Conservation (phyloP, 1,140 invertebrate genomes). For the Thereuonema tuberculata region DNA sequence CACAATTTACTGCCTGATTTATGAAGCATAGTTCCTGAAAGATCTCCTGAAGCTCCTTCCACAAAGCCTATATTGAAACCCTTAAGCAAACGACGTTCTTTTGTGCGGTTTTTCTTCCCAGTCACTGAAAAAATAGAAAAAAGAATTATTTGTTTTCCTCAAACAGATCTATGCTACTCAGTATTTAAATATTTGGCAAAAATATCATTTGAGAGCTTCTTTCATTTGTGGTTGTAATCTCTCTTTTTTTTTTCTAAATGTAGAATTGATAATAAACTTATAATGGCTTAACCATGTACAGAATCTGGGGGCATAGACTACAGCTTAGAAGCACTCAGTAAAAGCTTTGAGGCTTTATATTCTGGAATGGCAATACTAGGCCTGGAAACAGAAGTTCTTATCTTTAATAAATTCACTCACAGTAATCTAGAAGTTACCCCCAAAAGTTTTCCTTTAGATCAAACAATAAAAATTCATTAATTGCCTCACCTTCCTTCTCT, state of each 20-base stretch:
- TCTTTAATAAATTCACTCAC: neutral
- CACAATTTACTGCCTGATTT: slow-evolving; percentile 5
- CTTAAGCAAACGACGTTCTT: slow-evolving; percentile 69
- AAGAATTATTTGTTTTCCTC: no score
- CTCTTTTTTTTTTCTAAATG: neutral
- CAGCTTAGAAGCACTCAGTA: no score
- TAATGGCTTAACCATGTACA: no score
- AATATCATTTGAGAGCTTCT: neutral
- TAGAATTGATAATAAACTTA: neutral
- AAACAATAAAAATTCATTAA: neutral
- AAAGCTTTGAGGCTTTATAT: no score
- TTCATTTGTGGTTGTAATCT: neutral
- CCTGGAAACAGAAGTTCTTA: neutral
- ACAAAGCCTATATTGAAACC: slow-evolving; percentile 80
- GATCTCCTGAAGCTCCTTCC: slow-evolving; percentile 46
- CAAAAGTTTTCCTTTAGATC: neutral
- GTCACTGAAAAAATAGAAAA: slow-evolving; percentile 38
- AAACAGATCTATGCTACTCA: no score
- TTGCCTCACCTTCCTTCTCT: neutral
- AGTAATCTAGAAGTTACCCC: neutral
- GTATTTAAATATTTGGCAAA: neutral
- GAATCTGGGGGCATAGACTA: no score
- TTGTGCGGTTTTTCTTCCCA: slow-evolving; percentile 67
- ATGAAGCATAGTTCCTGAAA: slow-evolving; percentile 12
- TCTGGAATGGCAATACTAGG: neutral